Evolutionary conservation across 2,113 vertebrate species (phyloP), one percentile per base, ranked within the genome.

Genomic region (Tichodroma muraria): DNA sequence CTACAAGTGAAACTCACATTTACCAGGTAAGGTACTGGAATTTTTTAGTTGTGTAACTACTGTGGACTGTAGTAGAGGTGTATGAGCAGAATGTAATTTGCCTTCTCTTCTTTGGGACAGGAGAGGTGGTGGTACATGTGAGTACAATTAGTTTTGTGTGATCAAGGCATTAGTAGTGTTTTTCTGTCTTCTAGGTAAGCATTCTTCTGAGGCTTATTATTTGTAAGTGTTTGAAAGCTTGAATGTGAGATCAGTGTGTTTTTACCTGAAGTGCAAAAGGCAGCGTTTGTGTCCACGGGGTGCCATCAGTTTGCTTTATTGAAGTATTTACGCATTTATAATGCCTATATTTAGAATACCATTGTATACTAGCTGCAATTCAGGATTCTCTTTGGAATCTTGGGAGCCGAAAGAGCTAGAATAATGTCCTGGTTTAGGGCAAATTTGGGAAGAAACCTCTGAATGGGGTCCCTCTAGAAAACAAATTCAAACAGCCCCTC

Each of bases 1-100:
- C 98, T 93, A 99, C 99, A 33, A 99, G 99, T 3, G 99, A 99
- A 94, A 99, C 99, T 8, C 99, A 99, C 94, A 99, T 99, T 96
- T 99, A 99, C 96, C 99, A 99, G 98, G 99, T 99, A 93, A 96
- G 88, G 10, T 66, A 6, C 24, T 83, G 15, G 22, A 59, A 56
- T 59, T 52, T 44, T 49, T 86, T 52, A 45, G 17, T 22, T 61
- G 15, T 56, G 15, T 77, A 35, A 52, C 15, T 72, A 2, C 15
- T 53, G 35, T n/a, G n/a, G 50, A 13, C 14, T 57, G 25, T 28
- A 63, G 27, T 53, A 44, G 71, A 47, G 16, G 15, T 69, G 19
- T 59, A 38, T 25, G 59, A 61, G 23, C 57, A 64, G 33, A 25
- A 45, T 80, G 20, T 42, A 19, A n/a, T 64, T 89, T 59, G 6